phyloP scores from a whole-genome alignment of 2,113 vertebrate species.

The Collichthys lucidus region DNA sequence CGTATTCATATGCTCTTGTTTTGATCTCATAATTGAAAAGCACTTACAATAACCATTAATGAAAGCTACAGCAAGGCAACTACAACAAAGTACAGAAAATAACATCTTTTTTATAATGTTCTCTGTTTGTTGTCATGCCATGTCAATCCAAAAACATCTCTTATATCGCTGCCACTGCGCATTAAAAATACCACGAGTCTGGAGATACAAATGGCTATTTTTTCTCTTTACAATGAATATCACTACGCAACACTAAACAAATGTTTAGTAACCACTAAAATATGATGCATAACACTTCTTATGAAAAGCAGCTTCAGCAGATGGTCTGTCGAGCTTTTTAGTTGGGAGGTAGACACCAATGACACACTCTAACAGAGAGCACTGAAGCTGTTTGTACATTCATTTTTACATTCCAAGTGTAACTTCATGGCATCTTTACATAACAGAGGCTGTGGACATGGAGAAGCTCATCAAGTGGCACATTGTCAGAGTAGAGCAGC shows the following conservation, averaged over 20 bases:
- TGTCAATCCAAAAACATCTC: background rate
- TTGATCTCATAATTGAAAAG: slow-evolving; percentile 31
- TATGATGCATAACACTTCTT: background rate
- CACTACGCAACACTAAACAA: background rate
- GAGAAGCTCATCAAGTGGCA: background rate
- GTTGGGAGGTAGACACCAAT: slow-evolving; percentile 41
- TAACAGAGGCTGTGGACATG: background rate
- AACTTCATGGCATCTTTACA: background rate
- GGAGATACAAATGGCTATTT: slow-evolving; percentile 1
- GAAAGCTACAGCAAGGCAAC: slow-evolving; percentile 25
- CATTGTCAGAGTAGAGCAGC: background rate
- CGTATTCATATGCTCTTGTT: slow-evolving; percentile 1
- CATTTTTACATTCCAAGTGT: slow-evolving; percentile 41
- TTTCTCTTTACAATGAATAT: slow-evolving; percentile 38
- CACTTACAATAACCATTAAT: background rate
- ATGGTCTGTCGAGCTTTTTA: slow-evolving; percentile 33
- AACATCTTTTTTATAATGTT: background rate
- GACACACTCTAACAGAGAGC: slow-evolving; percentile 32
- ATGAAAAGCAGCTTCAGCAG: slow-evolving; percentile 12
- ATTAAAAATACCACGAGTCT: slow-evolving; percentile 4
- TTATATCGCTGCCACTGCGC: background rate
- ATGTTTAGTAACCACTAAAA: background rate
- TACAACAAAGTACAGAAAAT: slow-evolving; percentile 17
- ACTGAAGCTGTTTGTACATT: slow-evolving; percentile 46
- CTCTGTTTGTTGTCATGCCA: background rate